These are phyloP conservation scores for Drosophila mimetica DNA, from an alignment of 2,888 invertebrate species.

Conservation along the genomic window DNA sequence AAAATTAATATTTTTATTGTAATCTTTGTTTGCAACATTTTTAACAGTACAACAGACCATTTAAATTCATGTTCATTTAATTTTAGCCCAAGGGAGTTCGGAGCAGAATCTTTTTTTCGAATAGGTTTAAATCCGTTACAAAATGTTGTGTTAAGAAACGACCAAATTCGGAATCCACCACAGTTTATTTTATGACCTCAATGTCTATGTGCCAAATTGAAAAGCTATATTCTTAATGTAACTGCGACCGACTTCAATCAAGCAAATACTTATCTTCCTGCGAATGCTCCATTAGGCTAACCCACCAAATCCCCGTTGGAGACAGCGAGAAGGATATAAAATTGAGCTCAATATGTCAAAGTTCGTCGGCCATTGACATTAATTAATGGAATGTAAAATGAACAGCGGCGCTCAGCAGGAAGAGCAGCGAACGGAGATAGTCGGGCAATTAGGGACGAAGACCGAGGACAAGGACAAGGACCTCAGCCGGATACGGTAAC, in stretches of 20 bases:
- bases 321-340: conserved; percentile 12
- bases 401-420: conserved; percentile 55
- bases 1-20: too few relatives aligned
- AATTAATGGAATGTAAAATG: conserved; percentile 80
- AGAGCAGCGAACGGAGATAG: conserved; percentile 51
- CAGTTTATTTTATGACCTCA: not conserved
- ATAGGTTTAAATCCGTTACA: too few relatives aligned
- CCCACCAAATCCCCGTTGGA: conserved; percentile 8
- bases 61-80: too few relatives aligned
- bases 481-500: conserved; percentile 16
- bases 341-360: conserved; percentile 75
- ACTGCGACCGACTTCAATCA: not conserved
- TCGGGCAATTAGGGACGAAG: conserved; percentile 69
- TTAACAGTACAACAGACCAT: too few relatives aligned
- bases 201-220: not conserved
- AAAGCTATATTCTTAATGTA: not conserved
- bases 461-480: conserved; percentile 37
- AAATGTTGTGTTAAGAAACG: too few relatives aligned
- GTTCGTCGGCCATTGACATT: conserved; percentile 71
- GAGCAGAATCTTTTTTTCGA: too few relatives aligned
- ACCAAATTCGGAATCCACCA: too few relatives aligned
- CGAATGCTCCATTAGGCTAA: conserved; percentile 20
- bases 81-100: too few relatives aligned
- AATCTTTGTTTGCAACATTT: too few relatives aligned
- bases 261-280: not conserved